Evolutionary conservation across 2,113 vertebrate species (phyloP), one percentile per base, ranked within the genome.

Genomic region (Ictalurus punctatus): DNA sequence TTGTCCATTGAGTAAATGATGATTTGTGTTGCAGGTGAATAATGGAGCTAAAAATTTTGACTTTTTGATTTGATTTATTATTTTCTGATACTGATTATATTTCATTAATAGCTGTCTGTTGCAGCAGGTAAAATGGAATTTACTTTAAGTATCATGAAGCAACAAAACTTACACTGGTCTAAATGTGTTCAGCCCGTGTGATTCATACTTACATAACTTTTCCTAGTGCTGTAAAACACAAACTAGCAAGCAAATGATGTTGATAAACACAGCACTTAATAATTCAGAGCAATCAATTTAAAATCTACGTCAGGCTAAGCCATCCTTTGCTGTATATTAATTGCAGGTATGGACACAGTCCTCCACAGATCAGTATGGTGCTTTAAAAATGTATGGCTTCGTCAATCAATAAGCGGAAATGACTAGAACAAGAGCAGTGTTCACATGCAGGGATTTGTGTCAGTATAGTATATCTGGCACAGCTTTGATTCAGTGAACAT

Each of bases 301-400:
- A 67, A 86, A 88, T 84, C 27, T 65, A 78, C 56, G 17, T 74
- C 78, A 65, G 37, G 88, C 56, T 21, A 86, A 80, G 52, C 73
- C 14, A 37, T 56, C 44, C 56, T 81, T 59, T 3, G 81, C 76
- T 82, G 59, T 52, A 83, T 30, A 89, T 90, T 87, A 90, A 91
- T 84, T 88, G 87, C 58, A 86, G 82, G 81, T 85, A 67, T 90
- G 82, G 80, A 73, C 79, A 65, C 82, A 85, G 52, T 56, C 80
- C n/a, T 83, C 78, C 81, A 61, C 63, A 89, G 85, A 92, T 93
- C 91, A 89, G 91, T 93, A 87, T 58, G 65, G 86, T 7, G 27
- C 67, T 87, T 91, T 90, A 89, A 92, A 91, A 90, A 90, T 90
- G 85, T 88, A 90, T 89, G 88, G 86, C 83, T 48, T 44, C 81